Percentiles rank a stretch among this genome's conserved stretches.
These are phyloP conservation scores for Paracanthobrama guichenoti DNA, from an alignment of 2,113 vertebrate genomes.

Conservation along the genomic window DNA sequence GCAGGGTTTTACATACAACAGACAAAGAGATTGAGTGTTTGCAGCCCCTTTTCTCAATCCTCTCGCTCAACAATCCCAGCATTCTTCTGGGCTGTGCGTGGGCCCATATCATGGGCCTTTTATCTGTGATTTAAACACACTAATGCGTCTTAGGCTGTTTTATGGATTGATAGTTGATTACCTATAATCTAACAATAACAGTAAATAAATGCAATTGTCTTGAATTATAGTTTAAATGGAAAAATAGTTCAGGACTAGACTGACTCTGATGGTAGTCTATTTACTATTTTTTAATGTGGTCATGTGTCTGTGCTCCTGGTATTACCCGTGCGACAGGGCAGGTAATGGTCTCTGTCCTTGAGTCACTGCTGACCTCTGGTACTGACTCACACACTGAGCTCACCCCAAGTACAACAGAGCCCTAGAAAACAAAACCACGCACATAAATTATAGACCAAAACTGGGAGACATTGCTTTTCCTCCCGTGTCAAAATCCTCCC, in stretches of 20 bases:
- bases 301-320: slow-evolving; percentile 4
- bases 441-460: not conserved
- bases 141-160: not conserved
- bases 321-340: slow-evolving; percentile 54
- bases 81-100: not conserved
- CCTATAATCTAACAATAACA: not conserved
- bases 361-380: slow-evolving; percentile 66
- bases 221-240: not conserved
- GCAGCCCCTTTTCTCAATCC: slow-evolving; percentile 19
- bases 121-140: not conserved
- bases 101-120: not conserved
- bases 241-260: not conserved
- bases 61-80: not conserved
- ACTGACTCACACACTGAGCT: slow-evolving; percentile 69
- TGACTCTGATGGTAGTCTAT: not conserved
- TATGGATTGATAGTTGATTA: not conserved
- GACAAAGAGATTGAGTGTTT: slow-evolving; percentile 49
- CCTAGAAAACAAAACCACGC: slow-evolving; percentile 67
- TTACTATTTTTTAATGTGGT: not conserved
- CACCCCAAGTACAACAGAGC: slow-evolving; percentile 82
- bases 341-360: slow-evolving; percentile 61
- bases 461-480: not conserved
- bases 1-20: slow-evolving; percentile 36
- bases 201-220: not conserved
- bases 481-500: not conserved